These are phyloP conservation scores for Linurgus olivaceus DNA, from an alignment of 2,797 vertebrate species.

Conservation along the genomic window DNA sequence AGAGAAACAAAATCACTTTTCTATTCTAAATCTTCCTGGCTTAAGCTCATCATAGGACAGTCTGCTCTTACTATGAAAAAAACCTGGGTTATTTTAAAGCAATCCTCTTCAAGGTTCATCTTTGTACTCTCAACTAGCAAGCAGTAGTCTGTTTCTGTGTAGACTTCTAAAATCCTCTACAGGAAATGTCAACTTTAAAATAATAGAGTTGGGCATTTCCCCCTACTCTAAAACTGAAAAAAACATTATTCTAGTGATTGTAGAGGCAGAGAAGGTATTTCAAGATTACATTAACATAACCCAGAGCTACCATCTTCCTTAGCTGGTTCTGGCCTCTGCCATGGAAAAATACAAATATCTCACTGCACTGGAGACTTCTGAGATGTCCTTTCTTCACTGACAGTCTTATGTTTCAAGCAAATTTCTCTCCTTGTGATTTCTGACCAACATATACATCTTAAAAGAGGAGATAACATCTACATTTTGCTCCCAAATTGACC, in stretches of 20 bases:
- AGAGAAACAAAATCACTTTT: neutral
- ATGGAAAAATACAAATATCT: neutral
- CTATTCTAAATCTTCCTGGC: neutral
- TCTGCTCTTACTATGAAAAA: neutral
- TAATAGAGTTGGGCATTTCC: neutral
- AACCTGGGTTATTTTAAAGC: neutral
- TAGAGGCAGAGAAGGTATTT: neutral
- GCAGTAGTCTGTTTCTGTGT: neutral
- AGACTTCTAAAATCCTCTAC: neutral
- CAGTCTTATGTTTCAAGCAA: neutral
- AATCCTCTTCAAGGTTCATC: neutral
- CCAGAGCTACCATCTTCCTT: neutral
- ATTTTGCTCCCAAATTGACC: neutral
- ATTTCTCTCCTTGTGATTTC: neutral
- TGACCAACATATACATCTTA: neutral
- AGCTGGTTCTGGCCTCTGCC: neutral
- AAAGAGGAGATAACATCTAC: neutral
- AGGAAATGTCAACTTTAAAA: neutral
- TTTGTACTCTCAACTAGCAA: neutral
- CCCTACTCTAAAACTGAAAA: neutral
- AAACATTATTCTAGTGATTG: neutral
- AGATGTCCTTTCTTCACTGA: neutral
- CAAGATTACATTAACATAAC: neutral
- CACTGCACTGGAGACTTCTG: neutral
- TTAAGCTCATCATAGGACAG: neutral